Percentiles rank a stretch among this genome's conserved stretches.
Evolutionary conservation across 2,888 invertebrate genomes (phyloP).

Genomic region (Sceliomorpha sp.): DNA sequence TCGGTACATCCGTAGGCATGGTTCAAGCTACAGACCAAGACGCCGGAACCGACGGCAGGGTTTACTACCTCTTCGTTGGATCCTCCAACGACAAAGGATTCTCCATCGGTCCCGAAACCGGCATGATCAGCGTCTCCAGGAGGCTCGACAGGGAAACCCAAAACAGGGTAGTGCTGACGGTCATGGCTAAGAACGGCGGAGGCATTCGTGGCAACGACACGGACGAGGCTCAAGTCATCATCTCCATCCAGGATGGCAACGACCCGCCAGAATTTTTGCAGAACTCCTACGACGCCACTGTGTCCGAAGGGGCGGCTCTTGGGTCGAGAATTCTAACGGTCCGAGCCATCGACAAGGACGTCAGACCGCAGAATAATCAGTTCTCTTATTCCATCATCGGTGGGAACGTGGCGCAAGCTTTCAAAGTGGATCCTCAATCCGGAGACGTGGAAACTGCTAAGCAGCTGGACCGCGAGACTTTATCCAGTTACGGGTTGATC

Average conservation of each 20-base stretch:
- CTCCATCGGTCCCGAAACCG: conserved; percentile 90
- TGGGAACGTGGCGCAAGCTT: conserved; percentile 90
- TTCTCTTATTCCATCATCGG: conserved; percentile 94
- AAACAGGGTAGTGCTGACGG: conserved; percentile 92
- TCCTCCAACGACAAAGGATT: conserved; percentile 96
- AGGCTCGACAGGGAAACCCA: conserved; percentile 93
- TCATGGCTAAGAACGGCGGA: conserved; percentile 96
- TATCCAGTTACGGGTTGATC: conserved; percentile 87
- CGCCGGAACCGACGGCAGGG: conserved; percentile 91
- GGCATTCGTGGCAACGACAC: conserved; percentile 97
- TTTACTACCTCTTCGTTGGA: conserved; percentile 94
- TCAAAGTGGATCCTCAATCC: conserved; percentile 92
- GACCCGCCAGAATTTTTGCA: conserved; percentile 96
- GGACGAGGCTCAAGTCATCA: conserved; percentile 95
- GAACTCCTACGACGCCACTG: conserved; percentile 87
- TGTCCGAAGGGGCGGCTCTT: conserved; percentile 89
- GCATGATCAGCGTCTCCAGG: conserved; percentile 90
- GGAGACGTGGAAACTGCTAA: conserved; percentile 91
- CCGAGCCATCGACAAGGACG: conserved; percentile 94
- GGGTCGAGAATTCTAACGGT: conserved; percentile 90
- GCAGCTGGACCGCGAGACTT: conserved; percentile 89
- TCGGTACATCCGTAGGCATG: conserved; percentile 91
- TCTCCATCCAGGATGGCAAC: conserved; percentile 97
- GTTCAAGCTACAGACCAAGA: conserved; percentile 95
- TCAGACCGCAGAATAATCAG: conserved; percentile 93